Base-by-base conservation (phyloP, 1,140 invertebrate species). In the Apolygus lucorum region DNA sequence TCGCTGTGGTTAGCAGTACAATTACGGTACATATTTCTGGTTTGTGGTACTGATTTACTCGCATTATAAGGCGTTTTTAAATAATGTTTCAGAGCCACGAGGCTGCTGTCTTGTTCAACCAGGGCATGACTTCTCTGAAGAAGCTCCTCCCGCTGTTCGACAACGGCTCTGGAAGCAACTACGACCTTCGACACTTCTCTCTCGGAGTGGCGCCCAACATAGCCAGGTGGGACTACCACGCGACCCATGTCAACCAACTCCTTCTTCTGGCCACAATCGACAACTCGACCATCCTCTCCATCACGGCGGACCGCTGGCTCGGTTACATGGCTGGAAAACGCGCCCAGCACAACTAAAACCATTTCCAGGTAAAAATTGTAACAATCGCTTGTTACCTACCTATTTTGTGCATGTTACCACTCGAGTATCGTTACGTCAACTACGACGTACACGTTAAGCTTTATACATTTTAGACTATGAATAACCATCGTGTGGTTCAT, bases 221-320 rank as follows among this genome's bases (percentile, higher is more conserved):
- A 68, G 90, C 90, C 17, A 79, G 90, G 71, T 98, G 96, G 93
- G 97, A 99, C 79, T 99, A 99, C 78, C 97, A 99, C 80, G 92
- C 94, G 2, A 97, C 96, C 13, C 97, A 99, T 79, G 90, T 99
- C 25, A 98, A 97, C 82, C 95, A 99, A 76, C 82, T 99, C 28
- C 85, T 98, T 66, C 83, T 96, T 54, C 80, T 99, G 22, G 88
- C 89, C 64, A 92, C 93, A 0, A 87, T 99, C 52, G 92, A 96
- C 73, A 86, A 87, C 63, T 90, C 94, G 77, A 85, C 90, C 1
- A 81, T 96, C 70, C 87, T 98, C 73, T 84, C 86, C 27, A 86
- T 86, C 24, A 94, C 93, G 0, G 94, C 95, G 1, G 88, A 94
- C 75, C 81, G 96, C 54, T 99, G 96, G 96, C 90, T 93, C 74